Percentiles rank a stretch among this genome's conserved stretches.
phyloP scores from a whole-genome alignment of 1,140 invertebrate species.

The Steinernema khuongi region DNA sequence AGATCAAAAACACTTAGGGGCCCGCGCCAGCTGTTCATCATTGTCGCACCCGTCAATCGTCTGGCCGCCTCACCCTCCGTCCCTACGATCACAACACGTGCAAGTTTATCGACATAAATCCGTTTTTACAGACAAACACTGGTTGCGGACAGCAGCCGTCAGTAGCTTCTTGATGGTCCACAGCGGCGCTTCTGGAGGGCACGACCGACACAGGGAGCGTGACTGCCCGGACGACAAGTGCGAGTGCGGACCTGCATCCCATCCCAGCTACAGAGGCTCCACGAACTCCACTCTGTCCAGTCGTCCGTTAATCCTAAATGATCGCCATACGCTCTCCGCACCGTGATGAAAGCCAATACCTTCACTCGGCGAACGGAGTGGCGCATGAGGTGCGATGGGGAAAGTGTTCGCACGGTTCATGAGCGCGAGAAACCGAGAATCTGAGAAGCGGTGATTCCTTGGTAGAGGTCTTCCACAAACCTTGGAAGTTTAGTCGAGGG shows the following conservation, averaged over 20 bases:
- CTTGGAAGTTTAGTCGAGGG: background rate
- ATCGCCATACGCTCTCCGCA: background rate
- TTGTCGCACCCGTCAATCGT: background rate
- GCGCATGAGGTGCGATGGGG: background rate
- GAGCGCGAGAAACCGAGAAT: background rate
- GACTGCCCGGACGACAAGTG: background rate
- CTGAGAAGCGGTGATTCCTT: background rate
- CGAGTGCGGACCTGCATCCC: background rate
- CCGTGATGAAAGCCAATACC: background rate
- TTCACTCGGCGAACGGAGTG: background rate
- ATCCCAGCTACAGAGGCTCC: background rate
- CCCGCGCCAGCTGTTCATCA: background rate
- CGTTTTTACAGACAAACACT: background rate
- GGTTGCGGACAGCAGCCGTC: background rate
- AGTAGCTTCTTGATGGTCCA: background rate
- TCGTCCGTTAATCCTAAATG: conserved; percentile 5
- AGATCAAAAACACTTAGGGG: background rate
- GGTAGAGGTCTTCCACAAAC: background rate
- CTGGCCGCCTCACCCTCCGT: background rate
- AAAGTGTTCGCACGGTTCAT: conserved; percentile 8
- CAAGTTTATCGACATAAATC: conserved; percentile 9
- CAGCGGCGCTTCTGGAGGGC: conserved; percentile 3
- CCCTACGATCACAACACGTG: background rate
- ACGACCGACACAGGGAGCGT: background rate
- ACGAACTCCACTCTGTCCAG: background rate